Base-by-base conservation (phyloP, 2,888 invertebrate species). In the Anticlea derivata region DNA sequence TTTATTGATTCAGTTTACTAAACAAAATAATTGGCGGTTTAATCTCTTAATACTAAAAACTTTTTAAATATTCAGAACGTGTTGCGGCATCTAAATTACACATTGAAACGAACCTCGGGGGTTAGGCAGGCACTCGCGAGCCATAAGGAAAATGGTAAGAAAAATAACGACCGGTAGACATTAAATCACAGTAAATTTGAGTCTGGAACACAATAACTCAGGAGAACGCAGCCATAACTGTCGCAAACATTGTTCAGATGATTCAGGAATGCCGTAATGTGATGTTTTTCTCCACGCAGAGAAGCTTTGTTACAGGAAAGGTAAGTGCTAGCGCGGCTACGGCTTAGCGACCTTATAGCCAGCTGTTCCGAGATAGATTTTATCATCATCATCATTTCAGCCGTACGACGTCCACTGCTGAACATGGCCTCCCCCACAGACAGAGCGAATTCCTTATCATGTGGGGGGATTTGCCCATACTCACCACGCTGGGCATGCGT, bases 161-260 rank as follows among this genome's bases (percentile, higher is more conserved):
- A 79, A 77, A 77, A 78, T 77, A 78, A 77, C 76, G 77, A 73
- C 67, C 72, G 68, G 70, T 68, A 71, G 69, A 74, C 78, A 73
- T 79, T 85, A 86, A 87, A 86, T 86, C 86, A 81, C 78, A 78
- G 80, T 78, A 78, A 81, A 82, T 83, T 83, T 80, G 79, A 77
- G 82, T 75, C 77, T 79, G 80, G 75, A 78, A 78, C 78, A 81
- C 80, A 81, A 85, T 87, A 86, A 86, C 79, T 86, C 82, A 83
- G 69, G 70, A 74, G 77, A 78, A 78, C 74, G 76, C 75, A 54
- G 79, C 85, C 80, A 86, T 87, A 85, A 86, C 78, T 86, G 86
- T 86, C 86, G 73, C 82, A 78, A 79, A 80, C 86, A 87, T 81
- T 82, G 83, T 83, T 79, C 79, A 65, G 74, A 80, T 86, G 85